phyloP scores from a whole-genome alignment of 2,113 vertebrate species.

The Hemibagrus wyckioides region DNA sequence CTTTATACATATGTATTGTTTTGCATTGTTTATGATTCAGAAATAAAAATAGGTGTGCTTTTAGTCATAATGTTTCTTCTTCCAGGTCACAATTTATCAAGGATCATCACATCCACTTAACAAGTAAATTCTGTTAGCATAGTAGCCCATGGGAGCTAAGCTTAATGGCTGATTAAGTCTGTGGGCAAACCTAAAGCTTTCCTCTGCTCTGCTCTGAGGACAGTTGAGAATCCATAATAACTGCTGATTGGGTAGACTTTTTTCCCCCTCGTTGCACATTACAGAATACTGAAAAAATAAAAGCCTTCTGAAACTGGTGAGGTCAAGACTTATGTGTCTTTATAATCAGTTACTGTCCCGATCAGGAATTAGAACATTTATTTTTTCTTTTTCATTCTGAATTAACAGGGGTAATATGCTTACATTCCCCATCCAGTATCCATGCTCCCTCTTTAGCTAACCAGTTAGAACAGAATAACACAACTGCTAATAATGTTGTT shows the following conservation, averaged over 20 bases:
- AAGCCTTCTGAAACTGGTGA: not conserved
- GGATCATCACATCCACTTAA: not conserved
- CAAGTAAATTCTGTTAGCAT: not conserved
- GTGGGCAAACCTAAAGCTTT: not conserved
- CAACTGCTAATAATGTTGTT: not conserved
- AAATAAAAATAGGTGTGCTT: not conserved
- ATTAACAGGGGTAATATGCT: not conserved
- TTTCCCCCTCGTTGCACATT: no score
- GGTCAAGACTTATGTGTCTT: not conserved
- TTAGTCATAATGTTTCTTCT: not conserved
- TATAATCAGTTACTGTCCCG: not conserved
- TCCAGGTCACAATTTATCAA: not conserved
- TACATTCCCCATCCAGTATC: no score
- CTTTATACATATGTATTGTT: not conserved
- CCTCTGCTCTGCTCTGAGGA: not conserved
- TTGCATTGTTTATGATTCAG: not conserved
- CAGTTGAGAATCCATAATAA: not conserved
- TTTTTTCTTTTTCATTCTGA: not conserved
- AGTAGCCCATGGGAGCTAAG: not conserved
- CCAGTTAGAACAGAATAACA: not conserved
- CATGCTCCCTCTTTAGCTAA: no score
- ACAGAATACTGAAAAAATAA: not conserved
- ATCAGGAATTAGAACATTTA: not conserved
- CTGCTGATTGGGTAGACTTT: not conserved
- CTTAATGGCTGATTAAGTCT: not conserved